Percentiles rank a stretch among this genome's conserved stretches.
These are phyloP conservation scores for Trachelus troglodyta DNA, from an alignment of 2,888 invertebrate species.

Conservation along the genomic window DNA sequence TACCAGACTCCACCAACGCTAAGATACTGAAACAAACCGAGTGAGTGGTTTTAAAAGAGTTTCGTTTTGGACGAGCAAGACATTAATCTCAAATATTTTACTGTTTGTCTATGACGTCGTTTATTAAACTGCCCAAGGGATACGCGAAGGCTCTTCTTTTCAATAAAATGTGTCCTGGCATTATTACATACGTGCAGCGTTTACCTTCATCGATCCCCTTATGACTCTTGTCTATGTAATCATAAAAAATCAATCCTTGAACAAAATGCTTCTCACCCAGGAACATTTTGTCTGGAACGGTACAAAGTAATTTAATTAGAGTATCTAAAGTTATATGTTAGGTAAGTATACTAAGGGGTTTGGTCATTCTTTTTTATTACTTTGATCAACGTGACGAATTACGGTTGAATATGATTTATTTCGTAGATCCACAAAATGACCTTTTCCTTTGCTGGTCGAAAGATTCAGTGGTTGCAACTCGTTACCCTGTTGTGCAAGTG, in stretches of 20 bases:
- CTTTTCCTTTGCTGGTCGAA: neutral
- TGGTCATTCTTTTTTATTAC: neutral
- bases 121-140: slow-evolving; percentile 63
- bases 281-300: slow-evolving; percentile 65
- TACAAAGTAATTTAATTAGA: neutral
- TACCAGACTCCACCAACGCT: slow-evolving; percentile 79
- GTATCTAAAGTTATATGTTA: neutral
- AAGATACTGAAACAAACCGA: slow-evolving; percentile 70
- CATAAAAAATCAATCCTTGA: slow-evolving; percentile 76
- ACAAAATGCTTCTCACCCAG: slow-evolving; percentile 79
- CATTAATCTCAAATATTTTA: slow-evolving; percentile 64
- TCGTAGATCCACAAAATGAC: neutral
- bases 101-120: slow-evolving; percentile 75
- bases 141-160: slow-evolving; percentile 80
- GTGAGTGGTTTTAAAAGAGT: neutral
- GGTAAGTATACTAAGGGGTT: neutral
- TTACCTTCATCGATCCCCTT: slow-evolving; percentile 71
- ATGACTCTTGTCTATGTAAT: slow-evolving; percentile 75
- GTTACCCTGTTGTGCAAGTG: neutral
- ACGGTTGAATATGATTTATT: neutral
- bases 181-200: slow-evolving; percentile 82
- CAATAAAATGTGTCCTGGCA: slow-evolving; percentile 75
- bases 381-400: neutral
- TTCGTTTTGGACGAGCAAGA: slow-evolving; percentile 5
- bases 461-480: neutral